Conservation (phyloP, 1,140 invertebrate genomes). For the Drosophila pruinosa region DNA sequence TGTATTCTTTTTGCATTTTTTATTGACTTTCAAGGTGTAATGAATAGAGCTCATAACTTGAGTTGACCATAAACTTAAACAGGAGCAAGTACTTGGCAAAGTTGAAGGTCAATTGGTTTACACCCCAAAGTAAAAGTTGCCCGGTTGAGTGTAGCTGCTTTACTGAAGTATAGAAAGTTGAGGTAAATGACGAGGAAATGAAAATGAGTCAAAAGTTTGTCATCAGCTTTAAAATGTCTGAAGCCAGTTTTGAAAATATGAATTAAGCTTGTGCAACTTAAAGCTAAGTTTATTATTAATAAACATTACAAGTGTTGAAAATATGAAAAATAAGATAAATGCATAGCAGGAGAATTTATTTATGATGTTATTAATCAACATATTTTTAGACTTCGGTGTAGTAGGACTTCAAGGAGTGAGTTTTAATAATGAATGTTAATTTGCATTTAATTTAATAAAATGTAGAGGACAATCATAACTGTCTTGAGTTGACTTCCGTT, state of each 20-base stretch:
- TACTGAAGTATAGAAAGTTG: not conserved
- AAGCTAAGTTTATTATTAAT: too few species aligned
- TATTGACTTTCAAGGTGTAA: slow-evolving; percentile 37
- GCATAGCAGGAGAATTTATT: slow-evolving; percentile 6
- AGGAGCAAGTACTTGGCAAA: slow-evolving; percentile 36
- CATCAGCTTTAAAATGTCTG: not conserved
- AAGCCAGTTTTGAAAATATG: too few species aligned
- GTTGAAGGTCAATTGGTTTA: slow-evolving; percentile 50
- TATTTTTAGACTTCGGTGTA: not conserved
- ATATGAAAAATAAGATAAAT: slow-evolving; percentile 1
- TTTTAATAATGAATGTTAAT: slow-evolving; percentile 59
- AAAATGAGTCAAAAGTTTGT: not conserved
- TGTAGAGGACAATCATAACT: slow-evolving; percentile 49
- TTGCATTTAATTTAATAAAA: slow-evolving; percentile 67
- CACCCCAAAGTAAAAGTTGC: slow-evolving; percentile 21
- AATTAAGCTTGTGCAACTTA: too few species aligned
- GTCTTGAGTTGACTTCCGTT: slow-evolving; percentile 62
- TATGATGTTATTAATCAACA: slow-evolving; percentile 10
- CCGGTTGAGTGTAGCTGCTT: not conserved
- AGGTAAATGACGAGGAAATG: not conserved
- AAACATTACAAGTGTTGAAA: not conserved
- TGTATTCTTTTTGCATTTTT: slow-evolving; percentile 9
- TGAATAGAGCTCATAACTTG: not conserved
- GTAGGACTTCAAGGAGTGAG: slow-evolving; percentile 16
- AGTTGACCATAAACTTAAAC: slow-evolving; percentile 46